phyloP scores from a whole-genome alignment of 2,113 vertebrate species.

The Carassius auratus region DNA sequence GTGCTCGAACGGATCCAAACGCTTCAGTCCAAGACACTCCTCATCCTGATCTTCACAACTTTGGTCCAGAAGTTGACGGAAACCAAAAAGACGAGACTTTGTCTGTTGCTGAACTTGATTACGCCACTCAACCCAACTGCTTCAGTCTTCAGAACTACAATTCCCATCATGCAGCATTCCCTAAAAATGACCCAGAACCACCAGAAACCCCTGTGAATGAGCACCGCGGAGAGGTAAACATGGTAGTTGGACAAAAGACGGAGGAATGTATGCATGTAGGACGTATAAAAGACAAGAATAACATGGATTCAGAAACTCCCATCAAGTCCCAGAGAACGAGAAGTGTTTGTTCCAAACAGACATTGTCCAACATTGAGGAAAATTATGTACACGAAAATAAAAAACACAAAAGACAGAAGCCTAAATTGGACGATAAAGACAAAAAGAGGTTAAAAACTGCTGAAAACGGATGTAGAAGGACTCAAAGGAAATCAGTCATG shows the following conservation, averaged over 20 bases:
- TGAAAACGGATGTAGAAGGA: neutral
- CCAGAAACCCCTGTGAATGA: neutral
- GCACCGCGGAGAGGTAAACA: neutral
- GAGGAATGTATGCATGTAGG: neutral
- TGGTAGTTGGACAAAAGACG: fast-evolving
- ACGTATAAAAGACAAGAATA: too few species aligned
- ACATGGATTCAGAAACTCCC: neutral
- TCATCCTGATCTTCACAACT: neutral
- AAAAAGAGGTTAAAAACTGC: neutral
- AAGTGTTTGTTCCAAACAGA: neutral
- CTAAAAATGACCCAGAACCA: neutral
- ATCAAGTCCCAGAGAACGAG: neutral
- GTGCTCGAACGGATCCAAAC: neutral
- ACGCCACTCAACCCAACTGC: neutral
- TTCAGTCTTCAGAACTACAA: slow-evolving; percentile 2
- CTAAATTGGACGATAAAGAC: neutral
- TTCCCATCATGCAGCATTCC: neutral
- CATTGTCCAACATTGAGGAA: neutral
- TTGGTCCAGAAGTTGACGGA: too few species aligned
- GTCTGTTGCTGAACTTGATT: neutral
- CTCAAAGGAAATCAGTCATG: neutral
- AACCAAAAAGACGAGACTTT: neutral
- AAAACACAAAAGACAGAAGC: neutral
- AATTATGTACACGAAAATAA: neutral
- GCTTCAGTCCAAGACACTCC: neutral